Evolutionary conservation across 2,888 invertebrate genomes (phyloP), one percentile per base, ranked within the genome.

Genomic region (Philhelius pedissequus): DNA sequence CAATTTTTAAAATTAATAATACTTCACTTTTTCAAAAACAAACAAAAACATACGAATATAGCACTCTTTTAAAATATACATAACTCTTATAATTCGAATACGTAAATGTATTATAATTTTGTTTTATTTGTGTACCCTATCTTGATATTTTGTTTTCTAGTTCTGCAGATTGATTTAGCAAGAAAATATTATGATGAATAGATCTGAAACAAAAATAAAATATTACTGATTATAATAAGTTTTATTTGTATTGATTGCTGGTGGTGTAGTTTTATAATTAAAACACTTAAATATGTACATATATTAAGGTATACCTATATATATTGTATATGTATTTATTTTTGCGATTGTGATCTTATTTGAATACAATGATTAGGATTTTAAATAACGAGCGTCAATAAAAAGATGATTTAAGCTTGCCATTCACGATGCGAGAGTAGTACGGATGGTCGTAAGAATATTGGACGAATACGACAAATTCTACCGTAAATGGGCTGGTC

Each of bases 141-240:
- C 22, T 30, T 11, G 15, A 74, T 74, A 13, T 48, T 56, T 22
- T 43, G n/a, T 56, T 45, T 0, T 25, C n/a, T n/a, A 20, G 30
- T 9, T 22, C 22, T 48, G 18, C 25, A 52, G 18, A 30, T n/a
- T 40, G 3, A n/a, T 27, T n/a, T 40, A 38, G 50, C 18, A 11
- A 18, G 35, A 13, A 11, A 52, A 30, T 30, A n/a, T 15, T 56
- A 40, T 32, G 75, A 35, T 35, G 40, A 60, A 25, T 58, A 50
- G 18, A 22, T 40, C 75, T 76, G 75, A 40, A 75, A 75, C 7
- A 48, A 68, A 20, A 54, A 38, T 66, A 48, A 20, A 40, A 30
- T 25, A 25, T 35, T 45, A 27, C 52, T 32, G 32, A 54, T 45
- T 54, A 64, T 22, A 32, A 25, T 43, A 30, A 35, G n/a, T 48